phyloP scores from a whole-genome alignment of 1,140 invertebrate species.

The Zelostemma sp. region DNA sequence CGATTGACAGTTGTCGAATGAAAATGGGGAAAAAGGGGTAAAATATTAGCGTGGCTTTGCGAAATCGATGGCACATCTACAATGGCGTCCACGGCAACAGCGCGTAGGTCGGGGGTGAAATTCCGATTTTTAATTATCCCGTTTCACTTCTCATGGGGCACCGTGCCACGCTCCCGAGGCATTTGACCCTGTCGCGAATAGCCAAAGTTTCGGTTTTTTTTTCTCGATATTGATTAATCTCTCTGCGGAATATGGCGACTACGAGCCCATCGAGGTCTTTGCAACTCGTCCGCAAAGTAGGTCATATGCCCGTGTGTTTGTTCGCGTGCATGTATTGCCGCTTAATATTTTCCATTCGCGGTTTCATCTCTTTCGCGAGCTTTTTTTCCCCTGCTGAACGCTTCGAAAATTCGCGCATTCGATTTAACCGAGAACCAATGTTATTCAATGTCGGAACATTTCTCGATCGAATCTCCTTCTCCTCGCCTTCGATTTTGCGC shows the following conservation, averaged over 20 bases:
- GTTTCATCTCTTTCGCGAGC: slow-evolving; percentile 6
- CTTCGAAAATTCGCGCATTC: background rate
- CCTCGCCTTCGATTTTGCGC: too few species aligned
- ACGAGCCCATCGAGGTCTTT: slow-evolving; percentile 53
- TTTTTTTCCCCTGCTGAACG: slow-evolving; percentile 11
- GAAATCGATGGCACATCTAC: slow-evolving; percentile 33
- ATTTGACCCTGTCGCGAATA: slow-evolving; percentile 19
- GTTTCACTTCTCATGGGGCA: slow-evolving; percentile 36
- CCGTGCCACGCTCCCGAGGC: slow-evolving; percentile 5
- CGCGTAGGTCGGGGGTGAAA: slow-evolving; percentile 43
- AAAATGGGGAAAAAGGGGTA: background rate
- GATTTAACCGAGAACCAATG: background rate
- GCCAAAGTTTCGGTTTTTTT: slow-evolving; percentile 43
- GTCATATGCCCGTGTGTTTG: slow-evolving; percentile 39
- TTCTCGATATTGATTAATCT: slow-evolving; percentile 54
- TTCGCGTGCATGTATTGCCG: slow-evolving; percentile 27
- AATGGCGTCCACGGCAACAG: slow-evolving; percentile 52
- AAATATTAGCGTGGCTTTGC: slow-evolving; percentile 16
- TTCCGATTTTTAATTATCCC: slow-evolving; percentile 16
- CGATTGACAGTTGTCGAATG: too few species aligned
- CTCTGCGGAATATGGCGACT: slow-evolving; percentile 52
- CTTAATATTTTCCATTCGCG: slow-evolving; percentile 24
- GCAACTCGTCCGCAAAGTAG: slow-evolving; percentile 55
- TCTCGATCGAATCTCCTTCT: background rate
- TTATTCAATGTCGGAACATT: too few species aligned